phyloP scores from a whole-genome alignment of 2,797 vertebrate species.

The Cyclopterus lumpus region DNA sequence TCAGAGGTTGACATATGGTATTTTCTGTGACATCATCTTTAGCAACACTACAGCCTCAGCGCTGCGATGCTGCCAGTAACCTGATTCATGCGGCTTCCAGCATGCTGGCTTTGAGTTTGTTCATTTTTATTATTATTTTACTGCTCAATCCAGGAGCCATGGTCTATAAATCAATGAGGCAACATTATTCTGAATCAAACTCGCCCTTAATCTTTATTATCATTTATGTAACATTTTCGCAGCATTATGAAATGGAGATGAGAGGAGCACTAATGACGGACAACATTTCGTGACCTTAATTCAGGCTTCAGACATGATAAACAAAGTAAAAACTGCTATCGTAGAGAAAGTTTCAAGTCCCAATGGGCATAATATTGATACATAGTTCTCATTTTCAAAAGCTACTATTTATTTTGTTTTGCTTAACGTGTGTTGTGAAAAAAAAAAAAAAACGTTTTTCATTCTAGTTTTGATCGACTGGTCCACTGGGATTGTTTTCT shows the following conservation, averaged over 20 bases:
- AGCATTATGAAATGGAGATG: background rate
- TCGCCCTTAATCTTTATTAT: background rate
- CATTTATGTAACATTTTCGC: background rate
- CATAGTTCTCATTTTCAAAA: background rate
- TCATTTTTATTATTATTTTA: constrained; percentile 25
- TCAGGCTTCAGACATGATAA: background rate
- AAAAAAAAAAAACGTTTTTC: no score
- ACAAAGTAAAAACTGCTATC: background rate
- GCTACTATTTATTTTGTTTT: background rate
- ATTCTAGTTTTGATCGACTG: background rate
- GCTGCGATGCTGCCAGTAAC: constrained; percentile 67
- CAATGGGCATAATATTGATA: background rate
- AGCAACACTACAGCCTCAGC: constrained; percentile 51
- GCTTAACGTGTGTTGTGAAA: background rate
- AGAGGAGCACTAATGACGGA: background rate
- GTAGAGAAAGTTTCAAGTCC: background rate
- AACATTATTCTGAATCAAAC: constrained; percentile 1
- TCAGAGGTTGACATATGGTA: constrained; percentile 80
- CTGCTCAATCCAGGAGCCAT: background rate
- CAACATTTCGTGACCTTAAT: background rate
- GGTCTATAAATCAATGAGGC: background rate
- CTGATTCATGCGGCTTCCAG: constrained; percentile 51
- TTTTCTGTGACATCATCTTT: constrained; percentile 77
- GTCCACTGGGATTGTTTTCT: background rate
- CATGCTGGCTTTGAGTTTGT: constrained; percentile 29